phyloP scores from a whole-genome alignment of 2,888 invertebrate species.

The Xestoiulus laeticollis region DNA sequence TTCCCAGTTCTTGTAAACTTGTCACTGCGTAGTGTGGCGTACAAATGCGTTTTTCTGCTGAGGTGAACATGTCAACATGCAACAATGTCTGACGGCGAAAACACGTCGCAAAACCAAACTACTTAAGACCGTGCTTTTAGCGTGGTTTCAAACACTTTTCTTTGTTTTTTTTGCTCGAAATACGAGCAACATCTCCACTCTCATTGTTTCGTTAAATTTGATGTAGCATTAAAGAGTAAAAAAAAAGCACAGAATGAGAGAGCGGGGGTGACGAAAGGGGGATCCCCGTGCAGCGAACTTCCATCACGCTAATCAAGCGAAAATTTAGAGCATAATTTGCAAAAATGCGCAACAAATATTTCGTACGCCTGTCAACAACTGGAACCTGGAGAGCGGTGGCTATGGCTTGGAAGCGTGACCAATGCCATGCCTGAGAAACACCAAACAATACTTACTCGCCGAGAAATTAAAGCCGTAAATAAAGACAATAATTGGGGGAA shows the following conservation, averaged over 20 bases:
- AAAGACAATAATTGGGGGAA: slow-evolving; percentile 21
- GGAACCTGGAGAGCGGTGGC: neutral
- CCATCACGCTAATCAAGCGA: slow-evolving; percentile 9
- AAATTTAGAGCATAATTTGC: slow-evolving; percentile 3
- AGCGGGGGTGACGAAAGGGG: neutral
- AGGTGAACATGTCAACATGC: slow-evolving; percentile 19
- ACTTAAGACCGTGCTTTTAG: slow-evolving; percentile 3
- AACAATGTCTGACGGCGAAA: slow-evolving; percentile 6
- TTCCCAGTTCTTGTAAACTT: neutral
- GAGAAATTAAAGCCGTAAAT: slow-evolving; percentile 21
- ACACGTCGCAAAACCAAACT: neutral
- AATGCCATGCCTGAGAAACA: slow-evolving; percentile 19
- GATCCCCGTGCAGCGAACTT: neutral
- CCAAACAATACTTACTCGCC: neutral
- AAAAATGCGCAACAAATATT: slow-evolving; percentile 17
- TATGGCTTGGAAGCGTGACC: neutral
- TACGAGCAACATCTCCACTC: neutral
- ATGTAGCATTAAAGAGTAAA: neutral
- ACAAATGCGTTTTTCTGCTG: slow-evolving; percentile 7
- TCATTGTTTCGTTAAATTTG: slow-evolving; percentile 14
- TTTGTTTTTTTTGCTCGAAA: neutral
- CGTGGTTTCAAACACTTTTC: neutral
- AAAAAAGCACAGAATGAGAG: neutral
- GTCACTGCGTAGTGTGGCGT: slow-evolving; percentile 16
- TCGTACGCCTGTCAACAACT: slow-evolving; percentile 18